Evolutionary conservation across 2,797 vertebrate species (phyloP), one percentile per base, ranked within the genome.

Genomic region (Chaunax sp.): DNA sequence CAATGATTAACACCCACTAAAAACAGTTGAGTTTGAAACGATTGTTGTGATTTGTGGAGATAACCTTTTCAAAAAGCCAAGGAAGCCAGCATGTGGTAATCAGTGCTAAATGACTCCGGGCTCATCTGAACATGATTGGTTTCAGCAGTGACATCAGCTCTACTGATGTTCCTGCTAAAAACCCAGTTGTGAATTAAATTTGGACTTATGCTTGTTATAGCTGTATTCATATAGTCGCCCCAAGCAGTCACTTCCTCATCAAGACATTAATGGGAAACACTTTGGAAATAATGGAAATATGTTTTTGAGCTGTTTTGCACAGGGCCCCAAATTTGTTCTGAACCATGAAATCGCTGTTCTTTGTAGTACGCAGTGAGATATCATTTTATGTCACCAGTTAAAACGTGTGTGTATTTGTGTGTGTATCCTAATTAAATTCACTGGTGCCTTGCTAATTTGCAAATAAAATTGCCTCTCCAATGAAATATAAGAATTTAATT

Each of bases 311-410:
- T 74, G 55, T 54, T 76, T 77, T 55, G 22, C 53, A 38, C 35
- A 2, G 2, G 16, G n/a, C 46, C 15, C 35, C 40, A 50, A 60
- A 76, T 75, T 58, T 62, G 59, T 70, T 66, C 62, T 61, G 59
- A 67, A 63, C 83, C 71, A 63, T 81, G 75, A 81, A 80, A 80
- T 83, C 55, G 75, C 51, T 55, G n/a, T 60, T 66, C 65, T 73
- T 73, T 66, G 35, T 77, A 8, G 68, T 28, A 10, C 54, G 30
- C 37, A 30, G 35, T 54, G 41, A 65, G n/a, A 69, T 67, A 54
- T 65, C 45, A 33, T 54, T 76, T 64, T 25, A 49, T 52, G 22
- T 60, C 25, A 65, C 30, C 75, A 74, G 49, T 52, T 37, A 57
- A 52, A 56, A 5, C 19, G n/a, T 25, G 30, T 63, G 33, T 68